Base-by-base conservation (phyloP, 2,888 invertebrate genomes). In the Lasioglossum figueresi region DNA sequence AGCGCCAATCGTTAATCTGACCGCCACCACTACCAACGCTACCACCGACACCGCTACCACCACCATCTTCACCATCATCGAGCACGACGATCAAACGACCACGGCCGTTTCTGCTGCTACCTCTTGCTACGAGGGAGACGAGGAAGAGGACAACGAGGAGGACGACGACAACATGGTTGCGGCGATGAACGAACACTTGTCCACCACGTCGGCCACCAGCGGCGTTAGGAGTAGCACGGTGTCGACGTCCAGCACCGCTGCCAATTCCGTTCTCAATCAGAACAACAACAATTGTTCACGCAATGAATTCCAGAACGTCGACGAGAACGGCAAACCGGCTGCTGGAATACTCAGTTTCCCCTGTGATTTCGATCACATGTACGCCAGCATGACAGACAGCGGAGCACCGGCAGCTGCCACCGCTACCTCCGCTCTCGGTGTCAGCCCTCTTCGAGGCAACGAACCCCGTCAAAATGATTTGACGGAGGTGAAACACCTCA, bases 311-410 rank as follows among this genome's bases (percentile, higher is more conserved):
- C 80, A 89, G 68, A 81, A 73, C 59, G 87, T 83, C 37, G 83
- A 88, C 52, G 85, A 86, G 68, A 85, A 89, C 23, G 78, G 87
- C 82, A 73, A 88, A 75, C 84, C 96, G 19, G 89, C 91, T 79
- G 90, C 91, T 68, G 96, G 96, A 80, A 95, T 96, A 92, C 94
- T 96, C 91, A 96, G 96, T 94, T 96, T 96, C 92, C 96, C 97
- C 74, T 95, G 95, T 91, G 95, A 95, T 89, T 97, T 97, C 92
- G 97, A 97, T 95, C 97, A 97, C 95, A 96, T 97, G 95, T 97
- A 97, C 94, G 97, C 97, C 68, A 97, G 97, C 92, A 96, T 95
- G 95, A 95, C 94, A 83, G 95, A 94, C 91, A 93, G 94, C 78
- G 94, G 92, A 79, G 92, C 92, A 43, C 91, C 92, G 81, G 87